Conservation (phyloP, 2,888 invertebrate genomes). For the Yponomeuta malinellus region DNA sequence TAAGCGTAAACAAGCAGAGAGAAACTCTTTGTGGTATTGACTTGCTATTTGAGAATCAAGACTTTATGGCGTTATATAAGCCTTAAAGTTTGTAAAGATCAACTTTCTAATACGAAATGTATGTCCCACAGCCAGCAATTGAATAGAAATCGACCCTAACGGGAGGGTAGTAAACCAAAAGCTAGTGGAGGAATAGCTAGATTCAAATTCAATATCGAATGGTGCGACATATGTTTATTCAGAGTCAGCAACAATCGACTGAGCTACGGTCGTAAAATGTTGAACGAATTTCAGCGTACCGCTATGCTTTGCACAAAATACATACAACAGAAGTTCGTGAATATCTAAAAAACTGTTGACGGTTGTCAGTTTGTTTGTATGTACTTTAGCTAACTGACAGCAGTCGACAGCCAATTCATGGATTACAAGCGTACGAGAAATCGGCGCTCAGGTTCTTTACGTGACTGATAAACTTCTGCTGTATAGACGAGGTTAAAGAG, state of each 20-base stretch:
- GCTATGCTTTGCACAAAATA: not conserved
- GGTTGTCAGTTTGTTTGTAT: too few relatives aligned
- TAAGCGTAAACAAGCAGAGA: too few relatives aligned
- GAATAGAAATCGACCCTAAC: not conserved
- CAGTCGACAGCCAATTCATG: too few relatives aligned
- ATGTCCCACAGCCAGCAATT: not conserved
- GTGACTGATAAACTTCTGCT: too few relatives aligned
- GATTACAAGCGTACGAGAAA: too few relatives aligned
- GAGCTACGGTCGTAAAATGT: not conserved
- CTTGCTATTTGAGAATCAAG: too few relatives aligned
- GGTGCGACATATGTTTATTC: not conserved
- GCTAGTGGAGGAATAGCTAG: not conserved
- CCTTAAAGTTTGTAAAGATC: too few relatives aligned
- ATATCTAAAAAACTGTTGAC: not conserved
- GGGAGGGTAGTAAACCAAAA: not conserved
- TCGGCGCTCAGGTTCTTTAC: too few relatives aligned
- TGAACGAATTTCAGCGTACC: not conserved
- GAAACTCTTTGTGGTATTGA: too few relatives aligned
- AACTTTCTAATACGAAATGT: not conserved
- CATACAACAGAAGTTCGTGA: not conserved
- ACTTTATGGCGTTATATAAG: too few relatives aligned
- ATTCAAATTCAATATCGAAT: not conserved
- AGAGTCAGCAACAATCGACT: not conserved
- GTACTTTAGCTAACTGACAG: too few relatives aligned
- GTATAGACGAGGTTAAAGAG: too few relatives aligned